These are phyloP conservation scores for Nyctereutes procyonoides DNA, from an alignment of 2,113 vertebrate genomes.

Conservation along the genomic window DNA sequence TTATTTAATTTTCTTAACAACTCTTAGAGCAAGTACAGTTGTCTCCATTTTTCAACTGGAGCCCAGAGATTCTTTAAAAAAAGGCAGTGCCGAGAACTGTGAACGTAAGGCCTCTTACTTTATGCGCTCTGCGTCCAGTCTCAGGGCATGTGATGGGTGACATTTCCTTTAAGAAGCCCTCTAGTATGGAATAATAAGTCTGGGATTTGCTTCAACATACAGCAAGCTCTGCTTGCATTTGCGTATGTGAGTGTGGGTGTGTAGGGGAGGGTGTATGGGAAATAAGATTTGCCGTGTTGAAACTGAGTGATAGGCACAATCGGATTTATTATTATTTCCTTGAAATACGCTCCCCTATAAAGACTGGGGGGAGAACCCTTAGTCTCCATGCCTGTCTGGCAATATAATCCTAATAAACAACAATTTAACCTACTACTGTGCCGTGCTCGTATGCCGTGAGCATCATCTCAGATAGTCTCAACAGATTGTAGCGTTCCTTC, in stretches of 20 bases:
- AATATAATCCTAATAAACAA: background rate
- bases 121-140: accelerated
- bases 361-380: background rate
- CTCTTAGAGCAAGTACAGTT: background rate
- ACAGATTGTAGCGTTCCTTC: background rate
- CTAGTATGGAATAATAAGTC: background rate
- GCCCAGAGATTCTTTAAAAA: background rate
- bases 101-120: background rate
- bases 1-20: background rate
- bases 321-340: background rate
- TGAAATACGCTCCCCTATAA: background rate
- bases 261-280: background rate
- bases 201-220: background rate
- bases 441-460: too few relatives aligned
- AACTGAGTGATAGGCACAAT: background rate
- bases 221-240: background rate
- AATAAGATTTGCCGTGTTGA: background rate
- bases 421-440: too few relatives aligned
- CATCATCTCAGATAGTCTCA: background rate
- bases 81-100: background rate
- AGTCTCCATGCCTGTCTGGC: background rate
- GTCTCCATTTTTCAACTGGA: background rate
- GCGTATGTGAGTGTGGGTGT: background rate
- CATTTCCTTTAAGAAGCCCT: background rate
- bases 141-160: background rate